phyloP scores from a whole-genome alignment of 2,113 vertebrate species.

The Limnothrissa miodon region DNA sequence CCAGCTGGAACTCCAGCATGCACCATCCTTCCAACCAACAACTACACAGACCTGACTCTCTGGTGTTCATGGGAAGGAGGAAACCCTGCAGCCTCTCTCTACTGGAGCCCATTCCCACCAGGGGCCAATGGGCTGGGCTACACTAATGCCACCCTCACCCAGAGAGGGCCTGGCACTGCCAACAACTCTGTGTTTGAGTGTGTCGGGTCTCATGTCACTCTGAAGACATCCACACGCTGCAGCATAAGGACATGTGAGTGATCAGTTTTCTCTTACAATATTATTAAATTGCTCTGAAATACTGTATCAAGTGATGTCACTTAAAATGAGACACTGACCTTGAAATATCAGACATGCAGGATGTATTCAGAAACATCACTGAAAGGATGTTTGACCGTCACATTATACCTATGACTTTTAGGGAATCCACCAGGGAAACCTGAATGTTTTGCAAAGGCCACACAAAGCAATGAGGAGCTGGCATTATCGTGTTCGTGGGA shows the following conservation, averaged over 20 bases:
- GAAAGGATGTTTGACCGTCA: not conserved
- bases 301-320: not conserved
- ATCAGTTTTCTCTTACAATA: not conserved
- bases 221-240: constrained; percentile 64
- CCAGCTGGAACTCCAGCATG: constrained; percentile 80
- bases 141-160: constrained; percentile 71
- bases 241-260: constrained; percentile 76
- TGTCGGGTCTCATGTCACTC: constrained; percentile 69
- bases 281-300: not conserved
- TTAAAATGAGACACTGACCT: not conserved
- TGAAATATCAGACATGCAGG: not conserved
- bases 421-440: constrained; percentile 74
- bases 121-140: constrained; percentile 39
- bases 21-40: constrained; percentile 65
- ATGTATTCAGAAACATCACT: not conserved
- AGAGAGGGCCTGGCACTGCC: constrained; percentile 48
- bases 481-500: constrained; percentile 83
- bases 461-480: constrained; percentile 69
- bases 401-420: constrained; percentile 32
- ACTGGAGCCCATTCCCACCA: constrained; percentile 70
- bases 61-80: constrained; percentile 82
- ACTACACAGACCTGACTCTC: constrained; percentile 73
- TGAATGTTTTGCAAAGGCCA: constrained; percentile 72
- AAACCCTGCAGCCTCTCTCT: constrained; percentile 73
- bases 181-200: constrained; percentile 79